Base-by-base conservation (phyloP, 2,113 vertebrate genomes). In the Poeciliopsis turrubarensis region DNA sequence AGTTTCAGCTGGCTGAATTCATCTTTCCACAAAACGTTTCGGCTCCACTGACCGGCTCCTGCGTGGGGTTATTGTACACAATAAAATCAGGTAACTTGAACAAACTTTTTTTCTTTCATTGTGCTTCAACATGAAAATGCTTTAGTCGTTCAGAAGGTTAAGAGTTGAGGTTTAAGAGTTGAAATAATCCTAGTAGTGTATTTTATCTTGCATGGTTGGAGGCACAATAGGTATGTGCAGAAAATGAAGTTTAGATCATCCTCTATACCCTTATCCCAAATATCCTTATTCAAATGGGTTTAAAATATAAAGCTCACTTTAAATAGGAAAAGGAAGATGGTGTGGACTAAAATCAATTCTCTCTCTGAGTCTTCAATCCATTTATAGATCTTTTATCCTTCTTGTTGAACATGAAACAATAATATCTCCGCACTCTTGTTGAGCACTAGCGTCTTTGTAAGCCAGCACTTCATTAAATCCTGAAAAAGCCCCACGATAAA, bases 401-500 rank as follows among this genome's bases (percentile, higher is more conserved):
- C 61, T 25, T 51, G 60, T 34, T 72, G n/a, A 75, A 73, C 60
- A 72, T 77, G 73, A 81, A 41, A 70, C 74, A 54, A 65, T 62
- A 15, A 73, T 71, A 47, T 61, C 17, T 68, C 44, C 9, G n/a
- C 47, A 19, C 60, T 64, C n/a, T 57, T 73, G 60, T 70, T 3
- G 4, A 67, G 60, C 65, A 12, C 65, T 11, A 54, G 61, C 41
- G 65, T 61, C 26, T 66, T 68, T 44, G 31, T 64, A 31, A 74
- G 31, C 71, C 64, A 54, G 15, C 60, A 66, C 64, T 79, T 85
- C 70, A 89, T 86, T 79, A 74, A 83, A 76, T 74, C 54, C 41
- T 86, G 25, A 65, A 82, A 84, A 82, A 67, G 27, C 60, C 37
- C 62, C 14, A 34, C 0, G 4, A 71, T 73, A 79, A 77, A 81